A percentile compares a stretch with the other conserved stretches of the same genome.
Conservation (phyloP, 2,888 invertebrate species). For the Apodemia duryi region DNA sequence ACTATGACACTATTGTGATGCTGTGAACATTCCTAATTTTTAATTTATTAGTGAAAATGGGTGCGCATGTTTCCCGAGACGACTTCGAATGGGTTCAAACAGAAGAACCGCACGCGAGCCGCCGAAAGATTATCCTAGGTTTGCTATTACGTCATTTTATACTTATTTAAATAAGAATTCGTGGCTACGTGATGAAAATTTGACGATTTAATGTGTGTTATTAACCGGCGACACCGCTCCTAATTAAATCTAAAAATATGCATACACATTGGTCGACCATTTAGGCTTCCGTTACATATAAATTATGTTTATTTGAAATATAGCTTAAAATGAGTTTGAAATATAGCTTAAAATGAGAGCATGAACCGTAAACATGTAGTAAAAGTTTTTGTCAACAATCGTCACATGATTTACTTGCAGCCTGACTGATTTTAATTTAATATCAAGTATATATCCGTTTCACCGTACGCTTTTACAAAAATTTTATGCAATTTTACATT, state of each 20-base stretch:
- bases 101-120: conserved; percentile 97
- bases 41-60: conserved; percentile 82
- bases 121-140: conserved; percentile 96
- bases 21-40: not conserved
- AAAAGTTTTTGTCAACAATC: not conserved
- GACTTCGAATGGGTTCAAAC: conserved; percentile 99
- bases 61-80: conserved; percentile 93
- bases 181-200: not conserved
- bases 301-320: not conserved
- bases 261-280: not conserved
- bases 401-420: not conserved
- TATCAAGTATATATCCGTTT: not conserved
- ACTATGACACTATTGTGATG: not conserved
- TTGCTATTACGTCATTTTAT: conserved; percentile 57
- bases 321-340: not conserved
- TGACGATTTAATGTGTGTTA: not conserved
- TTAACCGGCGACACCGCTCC: not conserved
- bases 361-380: not conserved
- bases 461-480: too few species aligned
- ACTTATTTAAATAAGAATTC: not conserved
- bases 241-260: not conserved
- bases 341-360: not conserved
- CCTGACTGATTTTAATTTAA: not conserved
- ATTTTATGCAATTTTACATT: too few species aligned
- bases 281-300: not conserved